Base-by-base conservation (phyloP, 2,888 invertebrate genomes). In the Galerucella calmariensis region DNA sequence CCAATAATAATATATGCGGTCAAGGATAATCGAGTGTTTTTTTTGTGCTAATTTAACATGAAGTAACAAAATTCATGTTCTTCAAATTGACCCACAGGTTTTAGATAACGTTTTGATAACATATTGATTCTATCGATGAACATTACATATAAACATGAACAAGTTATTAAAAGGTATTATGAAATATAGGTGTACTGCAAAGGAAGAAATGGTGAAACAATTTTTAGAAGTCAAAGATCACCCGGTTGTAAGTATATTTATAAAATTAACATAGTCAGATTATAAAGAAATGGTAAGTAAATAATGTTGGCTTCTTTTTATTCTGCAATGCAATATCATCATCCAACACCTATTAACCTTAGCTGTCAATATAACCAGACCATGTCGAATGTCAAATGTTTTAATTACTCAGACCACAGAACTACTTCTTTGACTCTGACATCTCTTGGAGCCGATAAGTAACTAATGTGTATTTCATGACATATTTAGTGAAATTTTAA, bases 181-280 rank as follows among this genome's bases (percentile, higher is more conserved):
- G 92, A 92, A 93, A 84, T 98, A 97, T 87, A 91, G 97, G 75
- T 91, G 93, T 77, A 92, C 94, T 73, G 94, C 94, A 80, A 91
- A 95, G 79, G 92, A 93, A 76, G 92, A 91, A 84, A 96, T 97
- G 96, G 95, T 98, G 48, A 93, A 96, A 88, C 97, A 98, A 88
- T 98, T 98, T 88, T 90, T 95, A 87, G 90, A 93, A 91, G 96
- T 98, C 80, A 91, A 92, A 86, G 94, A 97, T 89, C 92, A 96
- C 89, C 97, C 97, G 27, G 92, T 91, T 90, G 95, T 96, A 90
- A 90, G 91, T 88, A 66, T 24, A 10, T 48, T 11, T 27, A 12
- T 48, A 51, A 71, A 61, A 16, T 58, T 68, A 41, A 56, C 16
- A 44, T 63, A 61, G 14, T 63, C 14, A 24, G 20, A 70, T 6